Conservation (phyloP, 2,888 invertebrate species). For the Synanthedon tipuliformis region DNA sequence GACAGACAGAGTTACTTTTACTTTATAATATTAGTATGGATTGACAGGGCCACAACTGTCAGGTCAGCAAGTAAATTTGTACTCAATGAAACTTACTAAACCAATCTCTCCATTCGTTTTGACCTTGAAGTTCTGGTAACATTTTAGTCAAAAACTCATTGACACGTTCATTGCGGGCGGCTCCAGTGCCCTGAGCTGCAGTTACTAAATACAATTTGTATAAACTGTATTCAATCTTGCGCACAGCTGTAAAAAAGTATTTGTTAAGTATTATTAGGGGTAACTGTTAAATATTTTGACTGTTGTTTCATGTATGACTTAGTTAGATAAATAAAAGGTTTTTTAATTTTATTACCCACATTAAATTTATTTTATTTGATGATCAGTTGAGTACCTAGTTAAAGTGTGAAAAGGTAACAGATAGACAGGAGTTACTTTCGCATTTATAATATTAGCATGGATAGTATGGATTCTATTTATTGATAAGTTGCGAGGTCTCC, state of each 20-base stretch:
- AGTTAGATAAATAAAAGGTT: background rate
- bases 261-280: background rate
- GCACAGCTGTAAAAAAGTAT: constrained; percentile 68
- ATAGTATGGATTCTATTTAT: background rate
- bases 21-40: background rate
- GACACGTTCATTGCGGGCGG: constrained; percentile 86
- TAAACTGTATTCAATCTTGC: constrained; percentile 86
- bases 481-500: background rate
- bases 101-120: constrained; percentile 97
- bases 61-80: background rate
- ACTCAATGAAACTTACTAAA: constrained; percentile 79
- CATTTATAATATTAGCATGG: background rate
- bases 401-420: no score
- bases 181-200: constrained; percentile 75
- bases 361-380: no score
- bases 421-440: no score
- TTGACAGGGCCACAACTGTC: background rate
- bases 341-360: background rate
- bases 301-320: background rate
- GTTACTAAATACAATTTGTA: constrained; percentile 91
- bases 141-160: constrained; percentile 90
- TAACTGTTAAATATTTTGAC: no score
- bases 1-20: no score
- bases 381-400: no score
- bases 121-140: constrained; percentile 87